Conservation (phyloP, 2,797 vertebrate genomes). For the Peromyscus nudipes region DNA sequence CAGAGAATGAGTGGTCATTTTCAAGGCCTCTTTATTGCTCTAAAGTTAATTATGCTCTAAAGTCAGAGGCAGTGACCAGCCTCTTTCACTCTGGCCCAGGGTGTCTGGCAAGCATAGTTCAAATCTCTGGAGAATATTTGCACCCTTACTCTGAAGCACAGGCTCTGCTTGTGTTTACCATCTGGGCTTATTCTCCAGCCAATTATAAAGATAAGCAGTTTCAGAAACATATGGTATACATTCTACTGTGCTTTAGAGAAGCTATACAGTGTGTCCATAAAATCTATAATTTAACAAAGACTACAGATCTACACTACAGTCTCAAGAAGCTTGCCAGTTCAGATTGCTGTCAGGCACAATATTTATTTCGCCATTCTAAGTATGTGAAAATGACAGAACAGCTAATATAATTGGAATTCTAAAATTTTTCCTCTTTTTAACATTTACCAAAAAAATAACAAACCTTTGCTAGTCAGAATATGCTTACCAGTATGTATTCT, state of each 20-base stretch:
- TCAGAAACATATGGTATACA: constrained; percentile 70
- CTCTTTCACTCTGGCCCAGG: constrained; percentile 56
- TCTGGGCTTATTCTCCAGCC: constrained; percentile 77
- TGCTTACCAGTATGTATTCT: neutral
- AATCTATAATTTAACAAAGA: constrained; percentile 69
- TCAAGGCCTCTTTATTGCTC: constrained; percentile 24
- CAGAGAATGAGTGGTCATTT: neutral
- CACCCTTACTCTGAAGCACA: constrained; percentile 64
- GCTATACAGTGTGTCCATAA: constrained; percentile 49
- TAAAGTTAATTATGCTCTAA: neutral
- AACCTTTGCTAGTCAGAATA: constrained; percentile 25
- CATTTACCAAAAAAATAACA: neutral
- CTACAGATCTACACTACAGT: constrained; percentile 32
- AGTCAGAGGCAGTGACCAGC: constrained; percentile 14
- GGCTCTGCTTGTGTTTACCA: constrained; percentile 74
- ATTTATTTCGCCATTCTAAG: constrained; percentile 54
- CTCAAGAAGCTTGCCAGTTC: constrained; percentile 40
- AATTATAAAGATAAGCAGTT: constrained; percentile 80
- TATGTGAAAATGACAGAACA: constrained; percentile 24
- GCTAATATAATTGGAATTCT: neutral
- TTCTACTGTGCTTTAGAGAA: constrained; percentile 66
- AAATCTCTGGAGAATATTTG: constrained; percentile 65
- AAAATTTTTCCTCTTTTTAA: constrained; percentile 45
- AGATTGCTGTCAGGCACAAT: constrained; percentile 9
- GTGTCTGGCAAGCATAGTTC: constrained; percentile 64